Evolutionary conservation across 2,888 invertebrate genomes (phyloP).

Genomic region (Campaea margaritaria): DNA sequence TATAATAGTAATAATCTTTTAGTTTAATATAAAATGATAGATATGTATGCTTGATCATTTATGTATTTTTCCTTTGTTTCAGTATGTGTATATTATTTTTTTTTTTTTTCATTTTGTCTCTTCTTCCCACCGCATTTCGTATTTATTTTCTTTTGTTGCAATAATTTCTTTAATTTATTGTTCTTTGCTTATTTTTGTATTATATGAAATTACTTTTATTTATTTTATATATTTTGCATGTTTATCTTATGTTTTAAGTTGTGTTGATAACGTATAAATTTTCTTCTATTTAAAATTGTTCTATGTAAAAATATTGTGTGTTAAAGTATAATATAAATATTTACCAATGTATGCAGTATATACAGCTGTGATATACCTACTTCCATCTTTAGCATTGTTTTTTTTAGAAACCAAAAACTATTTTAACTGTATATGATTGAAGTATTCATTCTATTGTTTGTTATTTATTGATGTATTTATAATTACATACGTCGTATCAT

Average conservation of each 20-base stretch:
- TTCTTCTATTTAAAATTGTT: neutral
- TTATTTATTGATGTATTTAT: constrained; percentile 32
- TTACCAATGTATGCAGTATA: constrained; percentile 57
- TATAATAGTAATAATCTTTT: constrained; percentile 13
- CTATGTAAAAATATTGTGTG: too few species aligned
- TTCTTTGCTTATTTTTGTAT: neutral
- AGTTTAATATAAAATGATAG: neutral
- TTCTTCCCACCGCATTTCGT: constrained; percentile 34
- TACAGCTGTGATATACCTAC: constrained; percentile 69
- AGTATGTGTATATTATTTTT: neutral
- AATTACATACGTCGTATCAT: constrained; percentile 29
- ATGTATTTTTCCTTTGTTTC: neutral
- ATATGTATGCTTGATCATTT: neutral
- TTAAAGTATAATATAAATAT: too few species aligned
- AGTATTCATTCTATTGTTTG: constrained; percentile 29
- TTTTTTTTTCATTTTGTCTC: neutral
- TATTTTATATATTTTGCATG: neutral
- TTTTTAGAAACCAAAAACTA: constrained; percentile 48
- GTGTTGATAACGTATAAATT: neutral
- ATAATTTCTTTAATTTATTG: constrained; percentile 6
- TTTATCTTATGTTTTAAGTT: neutral
- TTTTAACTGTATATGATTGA: constrained; percentile 19
- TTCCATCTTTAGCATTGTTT: constrained; percentile 31
- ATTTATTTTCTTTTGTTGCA: neutral
- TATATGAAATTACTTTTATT: neutral